These are phyloP conservation scores for Cercopithecus mitis DNA, from an alignment of 2,797 vertebrate species.

Conservation along the genomic window DNA sequence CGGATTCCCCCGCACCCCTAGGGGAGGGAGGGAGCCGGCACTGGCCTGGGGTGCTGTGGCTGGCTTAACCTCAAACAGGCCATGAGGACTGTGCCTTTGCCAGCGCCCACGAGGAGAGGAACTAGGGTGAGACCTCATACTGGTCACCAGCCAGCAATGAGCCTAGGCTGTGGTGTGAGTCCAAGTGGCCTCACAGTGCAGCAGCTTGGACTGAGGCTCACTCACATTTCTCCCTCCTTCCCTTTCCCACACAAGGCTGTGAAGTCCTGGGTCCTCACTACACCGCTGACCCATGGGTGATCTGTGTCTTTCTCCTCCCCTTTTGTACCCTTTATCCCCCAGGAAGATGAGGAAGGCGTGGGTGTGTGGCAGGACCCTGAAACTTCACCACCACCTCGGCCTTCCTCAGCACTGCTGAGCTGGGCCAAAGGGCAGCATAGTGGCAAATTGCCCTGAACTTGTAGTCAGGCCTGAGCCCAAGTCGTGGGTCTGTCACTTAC, in stretches of 20 bases:
- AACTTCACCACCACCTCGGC: not conserved
- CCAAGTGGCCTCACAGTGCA: constrained; percentile 35
- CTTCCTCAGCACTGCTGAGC: not conserved
- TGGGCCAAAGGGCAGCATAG: not conserved
- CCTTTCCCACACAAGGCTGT: not conserved
- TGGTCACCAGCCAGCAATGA: constrained; percentile 75
- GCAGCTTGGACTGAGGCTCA: not conserved
- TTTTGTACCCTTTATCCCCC: not conserved
- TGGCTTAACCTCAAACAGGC: constrained; percentile 70
- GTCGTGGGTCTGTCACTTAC: not conserved
- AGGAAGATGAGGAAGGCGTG: not conserved
- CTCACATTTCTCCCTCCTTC: not conserved
- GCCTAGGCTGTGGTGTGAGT: constrained; percentile 8
- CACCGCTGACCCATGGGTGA: not conserved
- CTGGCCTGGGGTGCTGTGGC: constrained; percentile 84
- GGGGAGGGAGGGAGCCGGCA: constrained; percentile 85
- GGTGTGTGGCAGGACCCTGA: not conserved
- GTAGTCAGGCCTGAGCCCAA: not conserved
- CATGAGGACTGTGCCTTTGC: not conserved
- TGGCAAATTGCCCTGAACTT: not conserved
- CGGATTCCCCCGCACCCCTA: constrained; percentile 81
- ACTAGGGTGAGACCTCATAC: constrained; percentile 27
- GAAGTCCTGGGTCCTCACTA: not conserved
- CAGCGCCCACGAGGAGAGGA: fast-evolving
- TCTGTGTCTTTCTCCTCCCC: not conserved